Evolutionary conservation across 2,113 vertebrate species (phyloP), one percentile per base, ranked within the genome.

Genomic region (Eurypyga helias): DNA sequence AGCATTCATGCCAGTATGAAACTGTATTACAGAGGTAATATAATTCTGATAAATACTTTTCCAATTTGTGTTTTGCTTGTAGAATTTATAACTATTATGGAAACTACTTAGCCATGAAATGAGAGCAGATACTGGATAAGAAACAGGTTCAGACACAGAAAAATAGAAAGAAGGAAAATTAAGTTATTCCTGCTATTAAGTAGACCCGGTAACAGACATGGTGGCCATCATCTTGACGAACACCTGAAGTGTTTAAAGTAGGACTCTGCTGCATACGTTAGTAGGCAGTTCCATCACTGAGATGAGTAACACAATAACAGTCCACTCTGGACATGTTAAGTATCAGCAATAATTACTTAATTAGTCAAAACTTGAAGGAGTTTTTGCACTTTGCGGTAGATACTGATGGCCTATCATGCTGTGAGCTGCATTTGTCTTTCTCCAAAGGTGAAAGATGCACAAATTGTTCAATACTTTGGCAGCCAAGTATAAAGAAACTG

Each of bases 21-120:
- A 83, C 48, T 48, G 4, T 33, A 36, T 80, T 46, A 55, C 38
- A 92, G 45, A 79, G 17, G 8, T 66, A 73, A 73, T 85, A 66
- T n/a, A 83, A 73, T 88, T 17, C 33, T 83, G 41, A 89, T 71
- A 91, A 57, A n/a, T 61, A 76, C 51, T 87, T 96, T 94, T 85
- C 54, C 66, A 61, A n/a, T 95, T 96, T 84, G 18, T 66, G 14
- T 61, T 93, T 87, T 93, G 19, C 17, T 3, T 94, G 52, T 51
- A 82, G 46, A 66, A 83, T 82, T 94, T 85, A 41, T 79, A 91
- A 67, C 33, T 94, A 21, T 93, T 92, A 72, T 45, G 45, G 52
- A 83, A 93, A 34, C 49, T 73, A 43, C 36, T 89, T 41, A 80
- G 41, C 62, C 36, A 18, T 69, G 20, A 94, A 75, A 84, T 66